phyloP scores from a whole-genome alignment of 2,113 vertebrate species.

The Saimiri boliviensis region DNA sequence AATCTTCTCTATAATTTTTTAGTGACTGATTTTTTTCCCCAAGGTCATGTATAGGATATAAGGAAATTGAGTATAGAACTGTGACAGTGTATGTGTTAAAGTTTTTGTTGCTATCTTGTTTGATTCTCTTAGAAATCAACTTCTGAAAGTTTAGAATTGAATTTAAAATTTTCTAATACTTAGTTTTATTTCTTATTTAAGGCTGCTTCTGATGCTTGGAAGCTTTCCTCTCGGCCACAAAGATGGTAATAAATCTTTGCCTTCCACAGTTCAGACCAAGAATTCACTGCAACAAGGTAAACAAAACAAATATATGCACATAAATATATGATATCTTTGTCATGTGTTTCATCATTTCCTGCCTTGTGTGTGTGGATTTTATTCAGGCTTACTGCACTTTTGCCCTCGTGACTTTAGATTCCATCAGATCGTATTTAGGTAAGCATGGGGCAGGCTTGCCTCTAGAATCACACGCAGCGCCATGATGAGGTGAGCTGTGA shows the following conservation, averaged over 20 bases:
- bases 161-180: slow-evolving; percentile 62
- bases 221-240: slow-evolving; percentile 75
- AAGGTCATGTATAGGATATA: background rate
- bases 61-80: background rate
- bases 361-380: background rate
- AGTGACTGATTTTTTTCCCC: background rate
- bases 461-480: background rate
- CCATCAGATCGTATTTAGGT: background rate
- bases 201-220: slow-evolving; percentile 79
- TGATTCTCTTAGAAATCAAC: slow-evolving; percentile 9
- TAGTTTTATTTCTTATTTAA: slow-evolving; percentile 64
- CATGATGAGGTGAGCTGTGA: background rate
- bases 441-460: background rate
- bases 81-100: background rate
- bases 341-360: background rate
- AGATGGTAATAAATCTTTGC: slow-evolving; percentile 96
- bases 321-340: background rate
- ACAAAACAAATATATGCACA: background rate
- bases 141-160: slow-evolving; percentile 42
- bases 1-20: background rate
- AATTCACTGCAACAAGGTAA: slow-evolving; percentile 95
- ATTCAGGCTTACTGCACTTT: background rate
- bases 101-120: background rate
- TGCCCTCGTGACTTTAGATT: background rate
- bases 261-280: slow-evolving; percentile 91